Evolutionary conservation across 2,797 vertebrate genomes (phyloP).

Genomic region (Poeciliopsis infans): DNA sequence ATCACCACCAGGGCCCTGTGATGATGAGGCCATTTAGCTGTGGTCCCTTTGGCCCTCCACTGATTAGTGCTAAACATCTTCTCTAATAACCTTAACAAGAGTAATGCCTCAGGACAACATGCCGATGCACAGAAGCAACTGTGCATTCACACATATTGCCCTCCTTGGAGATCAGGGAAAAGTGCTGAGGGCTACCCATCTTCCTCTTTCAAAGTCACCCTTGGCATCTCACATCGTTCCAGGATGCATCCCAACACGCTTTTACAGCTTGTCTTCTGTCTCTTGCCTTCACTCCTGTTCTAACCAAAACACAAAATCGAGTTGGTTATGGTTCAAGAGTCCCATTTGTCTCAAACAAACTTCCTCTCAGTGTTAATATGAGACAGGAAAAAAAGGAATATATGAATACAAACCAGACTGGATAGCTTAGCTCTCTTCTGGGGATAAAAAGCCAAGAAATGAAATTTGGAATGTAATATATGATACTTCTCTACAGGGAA

Average conservation of each 20-base stretch:
- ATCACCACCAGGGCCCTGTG: constrained; percentile 79
- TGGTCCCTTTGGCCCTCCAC: constrained; percentile 79
- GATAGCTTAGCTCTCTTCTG: constrained; percentile 31
- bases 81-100: constrained; percentile 88
- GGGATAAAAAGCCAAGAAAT: constrained; percentile 41
- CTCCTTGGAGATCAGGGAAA: constrained; percentile 68
- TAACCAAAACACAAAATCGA: constrained; percentile 59
- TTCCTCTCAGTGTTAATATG: constrained; percentile 53
- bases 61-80: constrained; percentile 85
- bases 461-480: constrained; percentile 54
- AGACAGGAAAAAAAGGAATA: constrained; percentile 50
- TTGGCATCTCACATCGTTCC: constrained; percentile 53
- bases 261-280: constrained; percentile 20
- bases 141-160: constrained; percentile 24
- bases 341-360: constrained; percentile 53
- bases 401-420: constrained; percentile 52
- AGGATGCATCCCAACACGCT: constrained; percentile 40
- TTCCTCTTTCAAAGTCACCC: constrained; percentile 81
- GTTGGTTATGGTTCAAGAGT: constrained; percentile 76
- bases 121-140: constrained; percentile 45
- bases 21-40: constrained; percentile 84
- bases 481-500: constrained; percentile 36
- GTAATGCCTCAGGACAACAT: constrained; percentile 80
- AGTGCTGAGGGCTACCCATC: constrained; percentile 73
- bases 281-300: constrained; percentile 7